A percentile compares a stretch with the other conserved stretches of the same genome.
These are phyloP conservation scores for Drosophila merina DNA, from an alignment of 2,888 invertebrate species.

Conservation along the genomic window DNA sequence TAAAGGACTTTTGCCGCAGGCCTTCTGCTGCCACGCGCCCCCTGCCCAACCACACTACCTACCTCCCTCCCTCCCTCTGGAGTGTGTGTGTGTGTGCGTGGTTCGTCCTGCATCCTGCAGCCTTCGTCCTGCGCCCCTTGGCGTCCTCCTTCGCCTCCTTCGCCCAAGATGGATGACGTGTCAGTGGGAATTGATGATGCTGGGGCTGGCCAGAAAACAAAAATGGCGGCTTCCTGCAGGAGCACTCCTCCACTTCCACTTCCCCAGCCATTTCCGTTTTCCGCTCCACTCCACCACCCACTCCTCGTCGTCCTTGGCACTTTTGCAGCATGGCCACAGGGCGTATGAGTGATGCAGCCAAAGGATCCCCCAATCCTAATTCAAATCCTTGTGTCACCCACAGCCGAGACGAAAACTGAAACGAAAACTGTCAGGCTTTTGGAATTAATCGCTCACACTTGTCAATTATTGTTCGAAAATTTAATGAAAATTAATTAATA, in stretches of 20 bases:
- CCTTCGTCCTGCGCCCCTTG: conserved; percentile 1
- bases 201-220: conserved; percentile 54
- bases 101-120: conserved; percentile 14
- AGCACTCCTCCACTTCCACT: not conserved
- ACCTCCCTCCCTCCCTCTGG: conserved; percentile 3
- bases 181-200: conserved; percentile 82
- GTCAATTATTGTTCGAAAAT: not conserved
- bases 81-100: conserved; percentile 16
- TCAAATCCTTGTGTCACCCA: not conserved
- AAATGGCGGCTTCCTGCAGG: conserved; percentile 62
- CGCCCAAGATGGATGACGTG: conserved; percentile 79
- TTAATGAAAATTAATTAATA: not conserved
- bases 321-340: conserved; percentile 33
- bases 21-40: conserved; percentile 41
- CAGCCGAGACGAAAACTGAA: not conserved
- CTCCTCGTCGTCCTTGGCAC: not conserved
- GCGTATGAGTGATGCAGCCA: conserved; percentile 67
- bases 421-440: not conserved
- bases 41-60: not conserved
- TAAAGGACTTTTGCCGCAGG: conserved; percentile 80
- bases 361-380: conserved; percentile 15
- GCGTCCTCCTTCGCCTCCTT: conserved; percentile 4
- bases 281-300: not conserved
- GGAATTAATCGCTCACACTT: not conserved
- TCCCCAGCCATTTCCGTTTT: not conserved